Evolutionary conservation across 2,888 invertebrate genomes (phyloP).

Genomic region (Prenolepis imparis): DNA sequence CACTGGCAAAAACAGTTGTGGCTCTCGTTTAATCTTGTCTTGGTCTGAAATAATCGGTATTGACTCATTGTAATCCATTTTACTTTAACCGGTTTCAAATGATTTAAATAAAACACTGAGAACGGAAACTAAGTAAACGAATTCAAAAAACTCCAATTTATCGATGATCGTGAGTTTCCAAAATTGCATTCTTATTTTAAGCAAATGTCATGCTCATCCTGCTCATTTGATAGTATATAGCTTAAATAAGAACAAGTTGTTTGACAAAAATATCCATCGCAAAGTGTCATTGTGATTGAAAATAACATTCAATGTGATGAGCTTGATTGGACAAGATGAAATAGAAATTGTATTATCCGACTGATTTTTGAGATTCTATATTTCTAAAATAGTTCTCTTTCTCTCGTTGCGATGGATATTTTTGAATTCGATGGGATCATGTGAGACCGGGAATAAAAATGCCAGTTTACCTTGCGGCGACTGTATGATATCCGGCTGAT

Average conservation of each 20-base stretch:
- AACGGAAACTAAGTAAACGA: too few relatives aligned
- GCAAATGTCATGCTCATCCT: not conserved
- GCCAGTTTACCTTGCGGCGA: slow-evolving; percentile 88
- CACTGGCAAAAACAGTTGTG: slow-evolving; percentile 85
- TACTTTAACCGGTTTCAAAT: not conserved
- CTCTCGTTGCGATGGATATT: not conserved
- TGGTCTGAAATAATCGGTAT: slow-evolving; percentile 76
- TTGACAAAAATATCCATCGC: not conserved
- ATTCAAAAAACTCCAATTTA: not conserved
- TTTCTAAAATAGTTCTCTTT: not conserved
- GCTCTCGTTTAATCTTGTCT: slow-evolving; percentile 84
- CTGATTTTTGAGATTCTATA: not conserved
- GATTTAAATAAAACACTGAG: not conserved
- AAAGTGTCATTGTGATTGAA: not conserved
- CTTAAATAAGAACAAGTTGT: not conserved
- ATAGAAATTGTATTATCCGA: not conserved
- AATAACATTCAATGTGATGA: not conserved
- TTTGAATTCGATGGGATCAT: not conserved
- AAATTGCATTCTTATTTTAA: not conserved
- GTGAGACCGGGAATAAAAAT: not conserved
- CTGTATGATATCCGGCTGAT: slow-evolving; percentile 93
- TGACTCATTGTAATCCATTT: not conserved
- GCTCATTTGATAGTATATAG: too few relatives aligned
- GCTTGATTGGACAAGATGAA: not conserved
- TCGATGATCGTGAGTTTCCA: not conserved